phyloP scores from a whole-genome alignment of 2,888 invertebrate genomes.

The Junonia oenone region DNA sequence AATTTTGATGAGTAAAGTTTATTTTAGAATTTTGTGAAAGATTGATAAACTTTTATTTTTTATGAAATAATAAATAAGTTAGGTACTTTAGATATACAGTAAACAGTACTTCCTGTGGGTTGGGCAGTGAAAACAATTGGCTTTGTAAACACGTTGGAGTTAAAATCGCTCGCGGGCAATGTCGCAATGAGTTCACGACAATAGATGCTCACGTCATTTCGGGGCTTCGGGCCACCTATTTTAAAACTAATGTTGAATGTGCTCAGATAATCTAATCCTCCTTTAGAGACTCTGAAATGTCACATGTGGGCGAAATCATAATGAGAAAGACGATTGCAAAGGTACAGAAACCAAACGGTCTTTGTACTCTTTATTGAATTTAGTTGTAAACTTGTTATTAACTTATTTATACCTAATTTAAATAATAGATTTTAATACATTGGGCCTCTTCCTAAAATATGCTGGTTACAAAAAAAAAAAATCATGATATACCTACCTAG shows the following conservation, averaged over 20 bases:
- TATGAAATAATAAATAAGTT: background rate
- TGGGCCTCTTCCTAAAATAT: too few species aligned
- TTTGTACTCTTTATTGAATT: too few species aligned
- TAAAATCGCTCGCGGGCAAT: slow-evolving; percentile 8
- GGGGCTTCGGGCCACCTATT: slow-evolving; percentile 38
- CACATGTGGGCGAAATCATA: slow-evolving; percentile 44
- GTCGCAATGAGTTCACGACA: slow-evolving; percentile 34
- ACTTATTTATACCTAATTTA: too few species aligned
- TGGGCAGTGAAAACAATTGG: slow-evolving; percentile 28
- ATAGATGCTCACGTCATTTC: slow-evolving; percentile 36
- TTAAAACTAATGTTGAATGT: slow-evolving; percentile 31
- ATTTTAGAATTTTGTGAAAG: background rate
- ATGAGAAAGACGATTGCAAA: background rate
- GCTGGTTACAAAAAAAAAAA: too few species aligned
- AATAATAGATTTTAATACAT: too few species aligned
- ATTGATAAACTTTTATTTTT: background rate
- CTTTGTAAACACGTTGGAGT: slow-evolving; percentile 13
- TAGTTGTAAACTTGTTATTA: too few species aligned
- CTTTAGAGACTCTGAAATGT: slow-evolving; percentile 28
- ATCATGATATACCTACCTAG: too few species aligned
- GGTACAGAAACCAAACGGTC: background rate
- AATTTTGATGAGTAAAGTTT: background rate
- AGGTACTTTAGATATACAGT: background rate
- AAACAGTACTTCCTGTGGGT: too few species aligned
- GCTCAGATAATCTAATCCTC: slow-evolving; percentile 20